Percentiles rank a stretch among this genome's conserved stretches.
These are phyloP conservation scores for Acropternis orthonyx DNA, from an alignment of 2,797 vertebrate genomes.

Conservation along the genomic window DNA sequence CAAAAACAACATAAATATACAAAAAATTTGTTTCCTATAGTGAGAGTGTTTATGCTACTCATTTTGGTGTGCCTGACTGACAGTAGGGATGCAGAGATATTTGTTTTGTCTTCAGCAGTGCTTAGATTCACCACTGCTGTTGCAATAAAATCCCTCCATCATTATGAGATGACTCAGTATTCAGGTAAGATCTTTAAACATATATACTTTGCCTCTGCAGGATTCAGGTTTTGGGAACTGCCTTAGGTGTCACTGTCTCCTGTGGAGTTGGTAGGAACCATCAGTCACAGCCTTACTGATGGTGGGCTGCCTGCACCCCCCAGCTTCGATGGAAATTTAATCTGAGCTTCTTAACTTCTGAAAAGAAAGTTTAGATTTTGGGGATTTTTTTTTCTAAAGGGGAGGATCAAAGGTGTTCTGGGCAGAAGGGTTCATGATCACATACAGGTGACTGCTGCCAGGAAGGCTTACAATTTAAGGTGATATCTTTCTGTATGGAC, in stretches of 20 bases:
- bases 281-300: background rate
- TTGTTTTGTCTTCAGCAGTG: background rate
- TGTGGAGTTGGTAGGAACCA: background rate
- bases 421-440: background rate
- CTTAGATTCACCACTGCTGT: background rate
- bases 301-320: background rate
- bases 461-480: background rate
- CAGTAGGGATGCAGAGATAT: background rate
- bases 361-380: background rate
- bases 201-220: background rate
- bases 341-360: background rate
- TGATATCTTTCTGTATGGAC: background rate
- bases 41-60: background rate
- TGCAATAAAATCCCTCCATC: background rate
- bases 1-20: background rate
- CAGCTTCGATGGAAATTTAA: background rate
- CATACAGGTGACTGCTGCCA: background rate
- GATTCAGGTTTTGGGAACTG: background rate
- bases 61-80: background rate
- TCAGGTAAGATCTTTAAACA: background rate
- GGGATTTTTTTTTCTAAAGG: background rate
- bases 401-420: rapidly evolving
- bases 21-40: background rate
- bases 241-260: background rate
- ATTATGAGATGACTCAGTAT: background rate